Conservation (phyloP, 1,140 invertebrate species). For the Centruroides sculpturatus region DNA sequence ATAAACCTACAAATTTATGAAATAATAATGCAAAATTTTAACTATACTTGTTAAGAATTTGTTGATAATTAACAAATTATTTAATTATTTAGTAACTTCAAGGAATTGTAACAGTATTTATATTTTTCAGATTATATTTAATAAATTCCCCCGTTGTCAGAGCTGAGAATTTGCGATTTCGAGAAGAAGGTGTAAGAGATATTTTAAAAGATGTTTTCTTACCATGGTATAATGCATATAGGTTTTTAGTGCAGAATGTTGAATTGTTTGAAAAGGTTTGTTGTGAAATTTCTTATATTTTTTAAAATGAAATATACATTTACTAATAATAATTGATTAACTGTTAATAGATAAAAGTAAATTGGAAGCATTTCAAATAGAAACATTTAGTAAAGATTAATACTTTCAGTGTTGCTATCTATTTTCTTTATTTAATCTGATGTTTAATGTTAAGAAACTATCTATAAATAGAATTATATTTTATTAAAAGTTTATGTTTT, state of each 20-base stretch:
- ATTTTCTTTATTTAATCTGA: neutral
- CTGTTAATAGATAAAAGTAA: too few relatives aligned
- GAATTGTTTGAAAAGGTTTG: constrained; percentile 59
- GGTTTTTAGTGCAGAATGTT: constrained; percentile 87
- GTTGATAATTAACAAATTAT: too few relatives aligned
- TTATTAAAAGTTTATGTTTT: too few relatives aligned
- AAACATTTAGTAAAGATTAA: neutral
- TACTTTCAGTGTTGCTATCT: neutral
- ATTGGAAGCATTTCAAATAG: neutral
- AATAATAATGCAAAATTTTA: too few relatives aligned
- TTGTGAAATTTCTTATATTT: neutral
- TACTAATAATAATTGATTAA: too few relatives aligned
- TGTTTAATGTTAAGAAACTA: too few relatives aligned
- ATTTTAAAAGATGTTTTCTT: constrained; percentile 95
- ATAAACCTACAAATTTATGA: too few relatives aligned
- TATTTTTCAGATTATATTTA: constrained; percentile 59
- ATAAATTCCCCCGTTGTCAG: constrained; percentile 97
- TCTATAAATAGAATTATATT: too few relatives aligned
- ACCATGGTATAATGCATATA: constrained; percentile 98
- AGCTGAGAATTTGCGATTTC: constrained; percentile 91
- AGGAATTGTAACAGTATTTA: too few relatives aligned
- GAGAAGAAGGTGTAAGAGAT: constrained; percentile 92
- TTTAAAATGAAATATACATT: neutral
- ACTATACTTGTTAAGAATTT: too few relatives aligned
- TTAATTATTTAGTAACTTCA: too few relatives aligned